Evolutionary conservation across 2,797 vertebrate species (phyloP).

Genomic region (Hippocampus kuda): DNA sequence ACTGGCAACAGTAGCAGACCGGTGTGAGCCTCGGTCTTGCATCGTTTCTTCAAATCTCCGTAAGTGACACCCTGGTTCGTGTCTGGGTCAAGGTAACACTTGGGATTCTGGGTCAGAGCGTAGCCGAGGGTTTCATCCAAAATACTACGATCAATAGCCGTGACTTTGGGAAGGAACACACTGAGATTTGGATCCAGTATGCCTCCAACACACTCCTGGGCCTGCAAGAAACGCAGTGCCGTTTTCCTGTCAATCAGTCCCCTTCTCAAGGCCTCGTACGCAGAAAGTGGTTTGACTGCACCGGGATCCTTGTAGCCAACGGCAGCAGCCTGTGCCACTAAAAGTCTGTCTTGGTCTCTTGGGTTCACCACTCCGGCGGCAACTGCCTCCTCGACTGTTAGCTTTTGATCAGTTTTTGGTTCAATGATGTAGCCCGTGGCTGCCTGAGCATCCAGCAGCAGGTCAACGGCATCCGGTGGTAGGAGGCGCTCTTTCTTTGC

Average conservation of each 20-base stretch:
- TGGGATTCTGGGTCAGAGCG: conserved; percentile 69
- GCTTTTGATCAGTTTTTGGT: conserved; percentile 73
- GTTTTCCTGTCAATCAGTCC: conserved; percentile 73
- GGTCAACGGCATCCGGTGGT: conserved; percentile 65
- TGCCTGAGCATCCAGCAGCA: conserved; percentile 77
- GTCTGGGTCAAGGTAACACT: conserved; percentile 79
- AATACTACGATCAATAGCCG: conserved; percentile 77
- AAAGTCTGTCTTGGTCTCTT: conserved; percentile 71
- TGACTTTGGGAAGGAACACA: conserved; percentile 79
- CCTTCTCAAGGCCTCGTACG: conserved; percentile 83
- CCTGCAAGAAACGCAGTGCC: conserved; percentile 77
- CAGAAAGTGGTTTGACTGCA: conserved; percentile 70
- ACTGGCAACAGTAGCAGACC: conserved; percentile 73
- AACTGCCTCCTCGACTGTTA: conserved; percentile 78
- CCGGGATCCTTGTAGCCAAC: conserved; percentile 78
- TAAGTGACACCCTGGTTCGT: conserved; percentile 74
- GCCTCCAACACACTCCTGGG: conserved; percentile 82
- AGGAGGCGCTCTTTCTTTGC: conserved; percentile 78
- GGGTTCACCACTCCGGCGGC: conserved; percentile 77
- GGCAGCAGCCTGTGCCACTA: conserved; percentile 80
- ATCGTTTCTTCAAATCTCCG: conserved; percentile 71
- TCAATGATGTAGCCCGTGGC: conserved; percentile 86
- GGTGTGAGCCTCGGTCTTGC: conserved; percentile 76
- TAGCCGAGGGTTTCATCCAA: conserved; percentile 75
- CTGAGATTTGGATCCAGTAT: conserved; percentile 84